A percentile compares a stretch with the other conserved stretches of the same genome.
Evolutionary conservation across 2,113 vertebrate genomes (phyloP).

Genomic region (Origma solitaria): DNA sequence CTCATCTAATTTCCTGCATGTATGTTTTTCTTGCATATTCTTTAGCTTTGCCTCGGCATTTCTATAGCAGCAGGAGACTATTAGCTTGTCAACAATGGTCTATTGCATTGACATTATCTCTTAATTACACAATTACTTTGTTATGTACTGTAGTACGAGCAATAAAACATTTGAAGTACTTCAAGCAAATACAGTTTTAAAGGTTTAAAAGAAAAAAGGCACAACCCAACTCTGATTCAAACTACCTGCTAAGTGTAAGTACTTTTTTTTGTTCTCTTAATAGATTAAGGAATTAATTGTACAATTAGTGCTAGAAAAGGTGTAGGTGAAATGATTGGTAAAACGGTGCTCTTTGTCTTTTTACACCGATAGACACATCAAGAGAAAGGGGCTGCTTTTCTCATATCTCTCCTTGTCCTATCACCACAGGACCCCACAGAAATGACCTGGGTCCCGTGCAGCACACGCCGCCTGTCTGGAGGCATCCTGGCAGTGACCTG

Average conservation of each 20-base stretch:
- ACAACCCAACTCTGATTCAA: not conserved
- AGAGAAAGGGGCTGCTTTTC: not conserved
- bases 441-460: not conserved
- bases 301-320: slow-evolving; percentile 5
- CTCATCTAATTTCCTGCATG: slow-evolving; percentile 21
- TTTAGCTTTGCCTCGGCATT: slow-evolving; percentile 60
- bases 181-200: slow-evolving; percentile 54
- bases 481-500: not conserved
- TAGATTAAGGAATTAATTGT: not conserved
- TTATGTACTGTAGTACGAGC: slow-evolving; percentile 63
- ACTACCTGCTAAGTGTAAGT: slow-evolving; percentile 18
- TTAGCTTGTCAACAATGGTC: slow-evolving; percentile 75
- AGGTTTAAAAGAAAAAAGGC: slow-evolving; percentile 12
- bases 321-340: not conserved
- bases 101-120: slow-evolving; percentile 72
- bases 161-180: slow-evolving; percentile 70
- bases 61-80: slow-evolving; percentile 61
- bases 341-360: not conserved
- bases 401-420: not conserved
- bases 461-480: rapidly evolving
- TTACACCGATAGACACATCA: not conserved
- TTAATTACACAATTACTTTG: slow-evolving; percentile 77
- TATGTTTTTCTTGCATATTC: slow-evolving; percentile 40
- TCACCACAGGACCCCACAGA: rapidly evolving
- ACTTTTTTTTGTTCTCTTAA: not conserved